Base-by-base conservation (phyloP, 2,888 invertebrate species). In the Steinernema hermaphroditum region DNA sequence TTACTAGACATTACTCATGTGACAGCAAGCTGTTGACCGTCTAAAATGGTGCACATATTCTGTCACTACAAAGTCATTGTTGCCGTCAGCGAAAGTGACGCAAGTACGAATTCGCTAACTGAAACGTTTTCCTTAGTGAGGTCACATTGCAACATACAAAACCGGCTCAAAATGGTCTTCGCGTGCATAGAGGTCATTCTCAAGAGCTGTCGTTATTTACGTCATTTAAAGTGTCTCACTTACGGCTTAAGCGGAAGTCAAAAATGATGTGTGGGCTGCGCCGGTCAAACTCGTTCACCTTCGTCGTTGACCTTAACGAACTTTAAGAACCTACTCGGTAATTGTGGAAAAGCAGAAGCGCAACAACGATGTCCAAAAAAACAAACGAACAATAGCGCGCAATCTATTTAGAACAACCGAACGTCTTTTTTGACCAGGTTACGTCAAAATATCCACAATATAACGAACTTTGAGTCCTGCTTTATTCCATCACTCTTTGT, bases 101-200 rank as follows among this genome's bases (percentile, higher is more conserved):
- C 8, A 46, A 32, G 32, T 62, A 32, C 6, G 62, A 22, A 24
- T 22, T 8, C 32, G 16, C 34, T 34, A 16, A 62, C 27, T 62
- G 27, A 62, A 32, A 29, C 16, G 12, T 54, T 54, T 54, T 32
- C 12, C 32, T 16, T 29, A 34, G 62, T 62, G 62, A 62, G 32
- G 62, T 62, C 62, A 62, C 8, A 32, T 62, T 62, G 62, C 62
- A 62, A 62, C 62, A 62, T 32, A 62, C 16, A n/a, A 62, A 62
- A 62, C 62, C 62, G 62, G 62, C 62, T 62, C 62, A 16, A 32
- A 16, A 29, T 32, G 62, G 29, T 62, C 62, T 29, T 62, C 62
- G 29, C 62, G 22, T 27, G 54, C 6, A 24, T 54, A 16, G 46
- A 46, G 46, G 46, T 46, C 46, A 46, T 46, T 46, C 46, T 46